phyloP scores from a whole-genome alignment of 2,113 vertebrate genomes.

The Myanophis thanlyinensis region DNA sequence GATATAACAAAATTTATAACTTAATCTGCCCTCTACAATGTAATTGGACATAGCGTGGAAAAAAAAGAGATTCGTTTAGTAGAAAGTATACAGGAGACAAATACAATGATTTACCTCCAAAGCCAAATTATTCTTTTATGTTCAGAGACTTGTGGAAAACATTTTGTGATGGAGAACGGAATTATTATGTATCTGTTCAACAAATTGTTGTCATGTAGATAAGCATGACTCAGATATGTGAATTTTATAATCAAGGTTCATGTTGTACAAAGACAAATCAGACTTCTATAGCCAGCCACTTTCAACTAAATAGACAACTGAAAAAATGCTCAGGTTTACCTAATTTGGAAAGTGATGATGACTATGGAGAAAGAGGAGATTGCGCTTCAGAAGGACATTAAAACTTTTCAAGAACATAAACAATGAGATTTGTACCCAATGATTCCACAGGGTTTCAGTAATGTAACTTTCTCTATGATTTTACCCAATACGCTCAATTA shows the following conservation, averaged over 20 bases:
- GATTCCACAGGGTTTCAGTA: background rate
- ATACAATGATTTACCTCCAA: constrained; percentile 15
- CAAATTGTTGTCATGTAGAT: background rate
- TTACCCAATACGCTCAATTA: background rate
- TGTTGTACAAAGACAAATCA: background rate
- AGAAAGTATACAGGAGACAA: constrained; percentile 21
- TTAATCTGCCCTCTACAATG: constrained; percentile 45
- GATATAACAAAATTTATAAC: constrained; percentile 25
- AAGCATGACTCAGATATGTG: background rate
- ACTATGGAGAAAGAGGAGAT: background rate
- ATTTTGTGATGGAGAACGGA: background rate
- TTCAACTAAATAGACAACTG: background rate
- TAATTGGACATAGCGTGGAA: constrained; percentile 28
- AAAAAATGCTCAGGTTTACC: background rate
- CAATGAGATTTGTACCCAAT: background rate
- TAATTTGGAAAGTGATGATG: background rate
- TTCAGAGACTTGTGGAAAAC: background rate
- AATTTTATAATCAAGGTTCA: background rate
- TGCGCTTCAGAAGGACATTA: background rate
- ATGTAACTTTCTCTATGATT: background rate
- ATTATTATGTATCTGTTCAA: background rate
- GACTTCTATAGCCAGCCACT: background rate
- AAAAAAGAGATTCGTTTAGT: constrained; percentile 27
- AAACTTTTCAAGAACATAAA: background rate
- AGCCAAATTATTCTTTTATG: background rate